Evolutionary conservation across 2,888 invertebrate genomes (phyloP).

Genomic region (Zeuzera pyrina): DNA sequence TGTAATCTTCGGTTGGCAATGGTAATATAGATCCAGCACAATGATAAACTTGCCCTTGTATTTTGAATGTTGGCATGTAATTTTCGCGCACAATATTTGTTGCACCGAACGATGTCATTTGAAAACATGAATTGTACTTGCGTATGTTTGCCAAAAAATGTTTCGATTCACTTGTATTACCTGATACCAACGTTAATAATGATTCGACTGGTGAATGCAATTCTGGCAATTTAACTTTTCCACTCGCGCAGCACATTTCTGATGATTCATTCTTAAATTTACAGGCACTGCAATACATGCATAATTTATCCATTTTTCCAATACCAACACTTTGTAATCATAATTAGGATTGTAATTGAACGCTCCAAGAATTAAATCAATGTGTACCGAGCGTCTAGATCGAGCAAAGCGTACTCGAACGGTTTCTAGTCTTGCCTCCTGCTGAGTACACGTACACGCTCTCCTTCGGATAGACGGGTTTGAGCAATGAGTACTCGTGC

Average conservation of each 20-base stretch:
- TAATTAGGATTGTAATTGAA: too few relatives aligned
- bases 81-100: constrained; percentile 9
- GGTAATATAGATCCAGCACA: constrained; percentile 17
- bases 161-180: constrained; percentile 12
- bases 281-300: too few relatives aligned
- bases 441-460: too few relatives aligned
- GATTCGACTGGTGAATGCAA: background rate
- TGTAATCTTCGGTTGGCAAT: constrained; percentile 13
- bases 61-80: constrained; percentile 5
- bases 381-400: background rate
- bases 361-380: constrained; percentile 1
- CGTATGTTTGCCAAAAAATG: constrained; percentile 15
- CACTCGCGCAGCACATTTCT: background rate
- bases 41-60: constrained; percentile 21
- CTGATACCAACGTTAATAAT: background rate
- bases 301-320: too few relatives aligned
- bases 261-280: too few relatives aligned
- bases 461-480: background rate
- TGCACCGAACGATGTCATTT: constrained; percentile 17
- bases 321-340: too few relatives aligned
- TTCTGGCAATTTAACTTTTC: background rate
- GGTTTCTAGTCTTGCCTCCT: background rate
- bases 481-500: background rate
- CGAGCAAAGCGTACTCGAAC: background rate
- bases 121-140: constrained; percentile 16